Conservation (phyloP, 2,888 invertebrate species). For the Cheilosia grossa region DNA sequence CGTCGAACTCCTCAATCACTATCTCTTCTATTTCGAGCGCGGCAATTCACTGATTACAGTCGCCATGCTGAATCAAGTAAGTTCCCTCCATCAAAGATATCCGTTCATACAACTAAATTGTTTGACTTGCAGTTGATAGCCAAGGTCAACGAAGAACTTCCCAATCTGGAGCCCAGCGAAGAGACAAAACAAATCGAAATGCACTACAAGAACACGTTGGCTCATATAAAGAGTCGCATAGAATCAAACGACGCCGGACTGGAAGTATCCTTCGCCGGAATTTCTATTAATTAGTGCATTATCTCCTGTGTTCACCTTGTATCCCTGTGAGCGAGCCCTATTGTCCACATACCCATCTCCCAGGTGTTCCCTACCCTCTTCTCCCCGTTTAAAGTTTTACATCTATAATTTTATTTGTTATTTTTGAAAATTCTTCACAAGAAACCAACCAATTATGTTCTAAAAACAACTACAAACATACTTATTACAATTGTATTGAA, state of each 20-base stretch:
- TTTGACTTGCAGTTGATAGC: constrained; percentile 89
- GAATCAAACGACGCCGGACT: constrained; percentile 82
- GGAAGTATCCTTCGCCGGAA: constrained; percentile 83
- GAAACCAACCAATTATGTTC: constrained; percentile 37
- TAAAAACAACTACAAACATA: constrained; percentile 27
- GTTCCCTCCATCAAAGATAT: not conserved
- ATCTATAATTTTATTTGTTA: constrained; percentile 38
- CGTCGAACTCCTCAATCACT: constrained; percentile 96
- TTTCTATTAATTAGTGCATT: constrained; percentile 81
- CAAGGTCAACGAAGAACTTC: constrained; percentile 96
- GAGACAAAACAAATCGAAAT: constrained; percentile 98
- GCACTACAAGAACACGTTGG: constrained; percentile 95
- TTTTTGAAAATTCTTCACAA: constrained; percentile 43
- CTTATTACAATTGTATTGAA: constrained; percentile 43
- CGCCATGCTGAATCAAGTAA: constrained; percentile 85
- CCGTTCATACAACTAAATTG: constrained; percentile 12
- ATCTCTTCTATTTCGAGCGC: constrained; percentile 96
- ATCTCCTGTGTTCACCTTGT: constrained; percentile 27
- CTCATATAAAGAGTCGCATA: constrained; percentile 89
- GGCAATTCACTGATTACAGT: constrained; percentile 88
- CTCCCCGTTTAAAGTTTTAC: constrained; percentile 2
- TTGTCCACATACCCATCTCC: constrained; percentile 11
- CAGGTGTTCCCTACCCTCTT: not conserved
- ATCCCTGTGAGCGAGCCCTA: constrained; percentile 14
- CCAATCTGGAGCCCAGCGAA: constrained; percentile 96